Evolutionary conservation across 2,113 vertebrate species (phyloP).

Genomic region (Promerops cafer): DNA sequence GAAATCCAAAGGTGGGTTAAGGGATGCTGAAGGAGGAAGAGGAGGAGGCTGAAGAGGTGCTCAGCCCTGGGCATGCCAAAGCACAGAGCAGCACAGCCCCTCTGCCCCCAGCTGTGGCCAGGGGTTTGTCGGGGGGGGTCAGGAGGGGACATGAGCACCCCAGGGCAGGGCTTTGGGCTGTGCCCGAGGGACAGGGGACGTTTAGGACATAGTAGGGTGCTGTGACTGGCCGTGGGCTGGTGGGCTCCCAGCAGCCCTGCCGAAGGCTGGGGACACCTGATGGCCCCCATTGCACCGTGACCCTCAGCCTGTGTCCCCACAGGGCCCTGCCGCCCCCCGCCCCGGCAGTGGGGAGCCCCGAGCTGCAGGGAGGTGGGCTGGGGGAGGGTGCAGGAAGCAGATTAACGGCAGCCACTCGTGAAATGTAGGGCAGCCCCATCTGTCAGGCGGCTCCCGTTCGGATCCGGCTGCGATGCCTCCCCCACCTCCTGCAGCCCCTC

Average conservation of each 20-base stretch:
- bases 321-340: not conserved
- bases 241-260: not conserved
- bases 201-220: rapidly evolving
- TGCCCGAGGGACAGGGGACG: rapidly evolving
- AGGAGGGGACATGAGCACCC: not conserved
- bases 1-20: not conserved
- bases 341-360: not conserved
- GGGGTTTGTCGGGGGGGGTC: rapidly evolving
- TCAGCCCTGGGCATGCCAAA: not conserved
- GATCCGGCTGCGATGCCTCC: not conserved
- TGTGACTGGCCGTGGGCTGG: rapidly evolving
- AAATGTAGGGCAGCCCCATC: constrained; percentile 54
- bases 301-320: not conserved
- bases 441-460: not conserved
- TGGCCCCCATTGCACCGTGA: rapidly evolving
- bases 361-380: not conserved
- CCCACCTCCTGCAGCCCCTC: not conserved
- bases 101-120: not conserved
- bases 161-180: not conserved
- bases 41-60: not conserved
- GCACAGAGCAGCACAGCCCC: not conserved
- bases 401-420: constrained; percentile 7
- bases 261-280: not conserved
- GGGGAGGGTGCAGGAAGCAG: constrained; percentile 3
- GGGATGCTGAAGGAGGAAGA: not conserved